These are phyloP conservation scores for Biston stratarius DNA, from an alignment of 2,888 invertebrate genomes.

Conservation along the genomic window DNA sequence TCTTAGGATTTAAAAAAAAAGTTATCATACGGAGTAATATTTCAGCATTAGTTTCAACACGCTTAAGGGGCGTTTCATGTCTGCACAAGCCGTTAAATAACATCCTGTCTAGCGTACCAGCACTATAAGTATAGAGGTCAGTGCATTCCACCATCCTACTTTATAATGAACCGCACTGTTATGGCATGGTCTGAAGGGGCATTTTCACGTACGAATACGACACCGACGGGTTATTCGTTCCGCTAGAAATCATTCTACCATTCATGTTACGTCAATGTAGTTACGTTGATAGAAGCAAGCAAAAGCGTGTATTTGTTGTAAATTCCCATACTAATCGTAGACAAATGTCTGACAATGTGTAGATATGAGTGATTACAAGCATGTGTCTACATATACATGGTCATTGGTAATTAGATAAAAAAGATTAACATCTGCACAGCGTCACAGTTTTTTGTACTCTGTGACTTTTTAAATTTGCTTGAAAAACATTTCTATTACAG, in stretches of 20 bases:
- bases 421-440: too few species aligned
- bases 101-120: too few species aligned
- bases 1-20: too few species aligned
- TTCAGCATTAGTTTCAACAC: too few species aligned
- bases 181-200: not conserved
- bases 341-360: slow-evolving; percentile 4
- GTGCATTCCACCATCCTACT: too few species aligned
- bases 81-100: too few species aligned
- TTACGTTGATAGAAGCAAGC: slow-evolving; percentile 11
- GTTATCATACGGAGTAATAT: too few species aligned
- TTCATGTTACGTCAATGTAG: slow-evolving; percentile 21
- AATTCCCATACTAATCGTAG: slow-evolving; percentile 27
- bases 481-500: too few species aligned
- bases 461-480: too few species aligned
- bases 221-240: slow-evolving; percentile 17
- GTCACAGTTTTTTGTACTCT: too few species aligned
- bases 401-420: too few species aligned
- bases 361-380: not conserved
- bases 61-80: too few species aligned
- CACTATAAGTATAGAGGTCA: not conserved
- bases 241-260: slow-evolving; percentile 18
- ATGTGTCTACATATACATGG: not conserved
- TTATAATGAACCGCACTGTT: not conserved
- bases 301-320: slow-evolving; percentile 27
- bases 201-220: slow-evolving; percentile 1